Percentiles rank a stretch among this genome's conserved stretches.
Conservation (phyloP, 1,140 invertebrate genomes). For the Antheraea pernyi region DNA sequence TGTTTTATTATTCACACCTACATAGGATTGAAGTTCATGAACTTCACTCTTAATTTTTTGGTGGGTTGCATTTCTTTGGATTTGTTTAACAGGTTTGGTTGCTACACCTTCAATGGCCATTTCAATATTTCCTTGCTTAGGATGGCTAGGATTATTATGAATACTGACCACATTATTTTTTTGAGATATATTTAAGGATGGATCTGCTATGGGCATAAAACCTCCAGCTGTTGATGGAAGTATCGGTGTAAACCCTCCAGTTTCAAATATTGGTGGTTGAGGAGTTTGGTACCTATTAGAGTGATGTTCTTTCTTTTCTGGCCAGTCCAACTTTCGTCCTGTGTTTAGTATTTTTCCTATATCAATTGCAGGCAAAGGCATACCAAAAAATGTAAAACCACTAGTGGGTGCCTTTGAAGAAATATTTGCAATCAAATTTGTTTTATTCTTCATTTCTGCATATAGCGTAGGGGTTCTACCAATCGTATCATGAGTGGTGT, state of each 20-base stretch:
- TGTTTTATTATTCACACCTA: constrained; percentile 61
- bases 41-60: constrained; percentile 68
- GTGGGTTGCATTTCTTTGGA: constrained; percentile 48
- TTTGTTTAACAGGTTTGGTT: constrained; percentile 39
- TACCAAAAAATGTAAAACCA: constrained; percentile 91
- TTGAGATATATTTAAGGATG: constrained; percentile 47
- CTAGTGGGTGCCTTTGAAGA: constrained; percentile 48
- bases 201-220: constrained; percentile 84
- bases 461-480: constrained; percentile 84
- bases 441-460: constrained; percentile 81
- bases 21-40: constrained; percentile 62
- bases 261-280: constrained; percentile 83
- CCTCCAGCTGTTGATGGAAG: constrained; percentile 84
- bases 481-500: constrained; percentile 61
- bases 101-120: constrained; percentile 35
- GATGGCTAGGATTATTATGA: constrained; percentile 29
- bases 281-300: constrained; percentile 71
- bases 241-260: constrained; percentile 86
- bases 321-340: constrained; percentile 70
- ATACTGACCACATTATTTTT: constrained; percentile 1
- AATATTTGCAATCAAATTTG: constrained; percentile 50
- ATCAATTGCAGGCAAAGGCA: constrained; percentile 87
- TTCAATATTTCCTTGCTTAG: constrained; percentile 34
- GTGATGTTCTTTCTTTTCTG: constrained; percentile 43
- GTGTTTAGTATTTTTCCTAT: constrained; percentile 83